Conservation (phyloP, 1,140 invertebrate genomes). For the Tetramorium alpestre region DNA sequence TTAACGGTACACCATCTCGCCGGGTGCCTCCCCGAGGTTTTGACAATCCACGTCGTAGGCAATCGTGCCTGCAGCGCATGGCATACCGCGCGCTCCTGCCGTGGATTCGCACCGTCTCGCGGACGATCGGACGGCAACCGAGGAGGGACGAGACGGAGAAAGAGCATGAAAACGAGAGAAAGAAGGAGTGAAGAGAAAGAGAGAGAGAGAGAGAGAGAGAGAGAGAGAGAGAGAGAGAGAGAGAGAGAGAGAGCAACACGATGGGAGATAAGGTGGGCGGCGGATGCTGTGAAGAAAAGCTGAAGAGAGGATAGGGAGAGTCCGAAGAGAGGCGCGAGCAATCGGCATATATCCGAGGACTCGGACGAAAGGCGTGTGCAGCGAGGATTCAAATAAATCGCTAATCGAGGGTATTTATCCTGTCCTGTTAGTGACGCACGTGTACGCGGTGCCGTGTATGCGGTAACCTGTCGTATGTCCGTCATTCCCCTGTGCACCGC, state of each 20-base stretch:
- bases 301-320: conserved; percentile 38
- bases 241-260: not conserved
- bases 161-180: not conserved
- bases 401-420: conserved; percentile 82
- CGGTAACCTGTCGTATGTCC: conserved; percentile 61
- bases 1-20: conserved; percentile 70
- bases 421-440: conserved; percentile 74
- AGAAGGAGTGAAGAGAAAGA: not conserved
- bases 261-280: conserved; percentile 40
- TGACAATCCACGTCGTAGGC: conserved; percentile 69
- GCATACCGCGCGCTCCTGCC: conserved; percentile 62
- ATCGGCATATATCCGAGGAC: conserved; percentile 76
- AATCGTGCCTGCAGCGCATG: conserved; percentile 61
- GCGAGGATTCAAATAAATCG: conserved; percentile 83
- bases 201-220: conserved; percentile 20
- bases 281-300: conserved; percentile 31
- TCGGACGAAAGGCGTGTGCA: conserved; percentile 69
- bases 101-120: conserved; percentile 30
- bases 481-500: not conserved
- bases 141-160: conserved; percentile 1
- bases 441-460: conserved; percentile 68
- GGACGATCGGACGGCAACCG: not conserved
- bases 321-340: conserved; percentile 33
- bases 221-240: not conserved
- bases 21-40: conserved; percentile 68